These are phyloP conservation scores for Leptopilina clavipes DNA, from an alignment of 1,140 invertebrate genomes.

Conservation along the genomic window DNA sequence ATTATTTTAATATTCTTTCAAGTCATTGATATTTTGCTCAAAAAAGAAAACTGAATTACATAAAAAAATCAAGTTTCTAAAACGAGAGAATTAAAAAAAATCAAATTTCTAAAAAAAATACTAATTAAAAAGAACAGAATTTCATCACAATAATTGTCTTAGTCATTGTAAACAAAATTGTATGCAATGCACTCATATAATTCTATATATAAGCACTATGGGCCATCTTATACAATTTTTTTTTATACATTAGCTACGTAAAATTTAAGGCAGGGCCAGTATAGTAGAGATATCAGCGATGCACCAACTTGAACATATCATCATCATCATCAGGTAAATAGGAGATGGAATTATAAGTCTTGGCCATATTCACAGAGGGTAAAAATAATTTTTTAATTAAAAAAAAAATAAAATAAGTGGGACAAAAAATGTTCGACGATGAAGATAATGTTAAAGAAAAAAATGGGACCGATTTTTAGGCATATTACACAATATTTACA, in stretches of 20 bases:
- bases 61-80: background rate
- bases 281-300: background rate
- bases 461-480: slow-evolving; percentile 54
- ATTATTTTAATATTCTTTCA: too few species aligned
- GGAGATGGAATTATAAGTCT: slow-evolving; percentile 28
- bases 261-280: slow-evolving; percentile 10
- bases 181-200: slow-evolving; percentile 36
- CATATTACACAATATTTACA: slow-evolving; percentile 72
- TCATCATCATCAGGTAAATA: slow-evolving; percentile 11
- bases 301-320: background rate
- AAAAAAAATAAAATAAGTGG: background rate
- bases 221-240: slow-evolving; percentile 50
- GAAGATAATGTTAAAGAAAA: slow-evolving; percentile 22
- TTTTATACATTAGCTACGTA: slow-evolving; percentile 43
- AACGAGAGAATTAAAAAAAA: background rate
- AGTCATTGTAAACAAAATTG: slow-evolving; percentile 20
- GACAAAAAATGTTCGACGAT: slow-evolving; percentile 17
- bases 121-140: background rate
- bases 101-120: background rate
- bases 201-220: slow-evolving; percentile 48
- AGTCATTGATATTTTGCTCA: too few species aligned
- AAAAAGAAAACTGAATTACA: too few species aligned
- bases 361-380: slow-evolving; percentile 36
- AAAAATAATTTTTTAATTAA: background rate
- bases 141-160: slow-evolving; percentile 12